These are phyloP conservation scores for Nothoprocta pentlandii DNA, from an alignment of 2,113 vertebrate genomes.

Conservation along the genomic window DNA sequence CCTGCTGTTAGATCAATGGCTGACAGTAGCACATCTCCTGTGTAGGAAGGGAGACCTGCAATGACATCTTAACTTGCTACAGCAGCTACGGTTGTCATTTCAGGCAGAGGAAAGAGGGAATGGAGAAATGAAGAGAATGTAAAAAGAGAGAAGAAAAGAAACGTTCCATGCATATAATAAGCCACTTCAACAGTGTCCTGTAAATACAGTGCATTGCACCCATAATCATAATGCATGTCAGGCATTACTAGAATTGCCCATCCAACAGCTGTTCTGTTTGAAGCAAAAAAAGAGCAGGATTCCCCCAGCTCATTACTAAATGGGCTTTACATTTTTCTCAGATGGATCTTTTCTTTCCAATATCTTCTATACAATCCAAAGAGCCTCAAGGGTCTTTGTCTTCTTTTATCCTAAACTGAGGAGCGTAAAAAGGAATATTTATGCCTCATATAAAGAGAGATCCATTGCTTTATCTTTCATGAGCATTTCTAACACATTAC, in stretches of 20 bases:
- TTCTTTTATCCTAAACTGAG: background rate
- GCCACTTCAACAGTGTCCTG: background rate
- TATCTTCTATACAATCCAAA: background rate
- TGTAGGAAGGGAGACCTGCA: background rate
- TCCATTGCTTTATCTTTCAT: background rate
- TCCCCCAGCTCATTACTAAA: background rate
- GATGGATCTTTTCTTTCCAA: background rate
- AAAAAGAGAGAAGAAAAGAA: background rate
- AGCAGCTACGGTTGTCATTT: constrained; percentile 8
- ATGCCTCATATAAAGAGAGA: background rate
- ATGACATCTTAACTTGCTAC: constrained; percentile 44
- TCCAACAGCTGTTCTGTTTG: background rate
- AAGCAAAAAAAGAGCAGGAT: background rate
- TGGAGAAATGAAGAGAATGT: background rate
- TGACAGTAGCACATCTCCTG: background rate
- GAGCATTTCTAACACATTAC: background rate
- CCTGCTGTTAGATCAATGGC: constrained; percentile 10
- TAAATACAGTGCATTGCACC: background rate
- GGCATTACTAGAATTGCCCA: background rate
- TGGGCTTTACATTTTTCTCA: constrained; percentile 3
- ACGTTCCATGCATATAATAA: background rate
- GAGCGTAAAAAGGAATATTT: background rate
- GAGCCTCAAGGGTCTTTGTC: background rate
- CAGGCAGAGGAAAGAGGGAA: background rate
- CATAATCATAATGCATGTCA: background rate